phyloP scores from a whole-genome alignment of 2,113 vertebrate species.

The Corvus moneduloides region DNA sequence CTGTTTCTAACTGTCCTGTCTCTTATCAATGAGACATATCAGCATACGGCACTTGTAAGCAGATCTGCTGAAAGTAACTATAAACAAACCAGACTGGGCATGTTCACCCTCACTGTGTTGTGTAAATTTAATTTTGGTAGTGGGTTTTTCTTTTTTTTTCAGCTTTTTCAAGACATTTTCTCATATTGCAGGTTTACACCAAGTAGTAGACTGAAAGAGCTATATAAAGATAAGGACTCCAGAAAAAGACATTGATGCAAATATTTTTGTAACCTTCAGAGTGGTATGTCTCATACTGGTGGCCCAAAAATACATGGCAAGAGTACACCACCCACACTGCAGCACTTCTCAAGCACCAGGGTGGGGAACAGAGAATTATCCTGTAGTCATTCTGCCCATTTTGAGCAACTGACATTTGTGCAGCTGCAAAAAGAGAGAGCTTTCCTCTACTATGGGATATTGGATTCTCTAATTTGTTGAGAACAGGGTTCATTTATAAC shows the following conservation, averaged over 20 bases:
- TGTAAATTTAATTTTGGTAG: background rate
- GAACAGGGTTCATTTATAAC: background rate
- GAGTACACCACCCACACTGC: background rate
- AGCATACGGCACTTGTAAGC: background rate
- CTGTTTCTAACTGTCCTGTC: background rate
- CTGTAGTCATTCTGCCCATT: background rate
- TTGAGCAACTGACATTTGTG: background rate
- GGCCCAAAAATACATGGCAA: conserved; percentile 7
- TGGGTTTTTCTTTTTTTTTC: background rate
- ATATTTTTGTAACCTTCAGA: conserved; percentile 24
- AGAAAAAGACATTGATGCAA: background rate
- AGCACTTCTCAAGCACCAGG: background rate
- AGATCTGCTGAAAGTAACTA: background rate
- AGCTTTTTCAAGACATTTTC: background rate
- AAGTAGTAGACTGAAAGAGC: background rate
- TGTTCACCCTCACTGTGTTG: background rate
- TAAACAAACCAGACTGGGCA: background rate
- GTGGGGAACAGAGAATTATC: background rate
- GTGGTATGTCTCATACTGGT: background rate
- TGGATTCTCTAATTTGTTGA: background rate
- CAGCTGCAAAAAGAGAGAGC: background rate
- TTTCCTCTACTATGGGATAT: background rate
- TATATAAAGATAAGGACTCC: background rate
- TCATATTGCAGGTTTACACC: background rate
- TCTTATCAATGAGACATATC: background rate